These are phyloP conservation scores for Lycophotia porphyrea DNA, from an alignment of 2,888 invertebrate species.

Conservation along the genomic window DNA sequence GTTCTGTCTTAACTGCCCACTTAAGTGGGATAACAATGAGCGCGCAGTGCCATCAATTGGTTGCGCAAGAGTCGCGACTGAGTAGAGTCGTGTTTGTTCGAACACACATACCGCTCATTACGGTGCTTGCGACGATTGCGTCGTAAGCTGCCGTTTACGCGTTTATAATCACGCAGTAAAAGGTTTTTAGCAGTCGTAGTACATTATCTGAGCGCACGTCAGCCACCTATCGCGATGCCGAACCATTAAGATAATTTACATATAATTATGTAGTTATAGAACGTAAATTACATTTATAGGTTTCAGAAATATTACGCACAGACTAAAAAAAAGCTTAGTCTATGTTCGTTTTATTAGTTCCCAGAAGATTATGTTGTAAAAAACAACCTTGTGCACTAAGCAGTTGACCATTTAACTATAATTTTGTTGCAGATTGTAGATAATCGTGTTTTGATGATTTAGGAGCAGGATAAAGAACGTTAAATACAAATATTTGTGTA, in stretches of 20 bases:
- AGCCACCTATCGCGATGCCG: conserved; percentile 46
- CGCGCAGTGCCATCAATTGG: conserved; percentile 65
- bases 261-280: conserved; percentile 53
- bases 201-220: conserved; percentile 55
- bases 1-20: conserved; percentile 74
- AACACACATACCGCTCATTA: conserved; percentile 66
- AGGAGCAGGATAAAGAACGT: conserved; percentile 40
- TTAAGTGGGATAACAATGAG: conserved; percentile 74
- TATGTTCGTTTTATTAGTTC: conserved; percentile 22
- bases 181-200: conserved; percentile 55
- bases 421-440: conserved; percentile 54
- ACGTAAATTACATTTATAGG: conserved; percentile 46
- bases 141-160: conserved; percentile 65
- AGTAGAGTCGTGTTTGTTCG: conserved; percentile 45
- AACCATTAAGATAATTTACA: conserved; percentile 60
- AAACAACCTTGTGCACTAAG: conserved; percentile 44
- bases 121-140: conserved; percentile 65
- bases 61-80: conserved; percentile 55
- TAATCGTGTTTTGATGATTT: conserved; percentile 53
- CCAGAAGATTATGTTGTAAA: conserved; percentile 35
- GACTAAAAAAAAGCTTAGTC: conserved; percentile 11
- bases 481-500: conserved; percentile 64
- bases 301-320: conserved; percentile 32
- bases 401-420: conserved; percentile 39
- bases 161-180: conserved; percentile 63